Conservation (phyloP, 2,797 vertebrate genomes). For the Cheirogaleus major region DNA sequence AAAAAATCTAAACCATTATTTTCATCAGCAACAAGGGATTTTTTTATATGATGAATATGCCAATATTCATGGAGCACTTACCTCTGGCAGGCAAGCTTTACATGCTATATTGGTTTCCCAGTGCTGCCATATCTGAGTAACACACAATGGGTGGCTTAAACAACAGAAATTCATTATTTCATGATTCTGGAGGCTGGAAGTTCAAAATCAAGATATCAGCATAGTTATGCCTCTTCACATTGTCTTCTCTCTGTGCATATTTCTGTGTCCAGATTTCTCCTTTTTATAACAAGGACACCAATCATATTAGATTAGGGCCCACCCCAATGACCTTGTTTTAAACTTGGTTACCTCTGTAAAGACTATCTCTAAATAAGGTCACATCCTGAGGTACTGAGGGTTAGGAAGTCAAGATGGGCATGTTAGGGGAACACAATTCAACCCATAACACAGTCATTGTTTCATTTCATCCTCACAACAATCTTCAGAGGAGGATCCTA, state of each 20-base stretch:
- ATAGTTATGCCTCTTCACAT: neutral
- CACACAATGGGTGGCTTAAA: neutral
- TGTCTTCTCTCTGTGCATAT: neutral
- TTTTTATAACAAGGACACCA: neutral
- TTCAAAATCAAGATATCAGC: neutral
- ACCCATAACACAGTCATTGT: neutral
- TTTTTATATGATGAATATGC: neutral
- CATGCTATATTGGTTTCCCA: neutral
- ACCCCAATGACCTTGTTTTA: neutral
- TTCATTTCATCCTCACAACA: neutral
- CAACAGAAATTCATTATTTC: neutral
- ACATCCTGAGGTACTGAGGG: neutral
- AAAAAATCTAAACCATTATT: neutral
- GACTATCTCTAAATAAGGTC: neutral
- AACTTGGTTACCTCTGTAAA: neutral
- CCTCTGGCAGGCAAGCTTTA: neutral
- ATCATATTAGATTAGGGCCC: neutral
- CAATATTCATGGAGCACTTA: neutral
- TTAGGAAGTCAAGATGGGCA: neutral
- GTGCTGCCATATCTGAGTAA: neutral
- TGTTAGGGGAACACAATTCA: neutral
- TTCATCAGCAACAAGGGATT: neutral
- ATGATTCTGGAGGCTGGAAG: neutral
- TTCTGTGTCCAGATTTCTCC: neutral
- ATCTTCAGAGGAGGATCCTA: neutral